A percentile compares a stretch with the other conserved stretches of the same genome.
These are phyloP conservation scores for Drosophila albomicans DNA, from an alignment of 1,140 invertebrate species.

Conservation along the genomic window DNA sequence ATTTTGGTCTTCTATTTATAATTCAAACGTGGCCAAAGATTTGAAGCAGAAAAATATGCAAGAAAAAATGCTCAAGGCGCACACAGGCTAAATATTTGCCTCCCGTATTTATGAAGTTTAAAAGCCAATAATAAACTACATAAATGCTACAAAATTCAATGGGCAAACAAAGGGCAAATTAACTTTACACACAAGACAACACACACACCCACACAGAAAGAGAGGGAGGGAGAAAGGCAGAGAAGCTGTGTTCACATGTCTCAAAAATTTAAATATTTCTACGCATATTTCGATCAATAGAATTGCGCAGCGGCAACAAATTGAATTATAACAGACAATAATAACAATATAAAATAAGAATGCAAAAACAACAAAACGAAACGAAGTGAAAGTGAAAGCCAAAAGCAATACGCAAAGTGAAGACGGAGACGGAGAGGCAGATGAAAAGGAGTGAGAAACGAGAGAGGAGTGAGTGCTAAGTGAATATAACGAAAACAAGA, in stretches of 20 bases:
- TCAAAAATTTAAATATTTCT: slow-evolving; percentile 65
- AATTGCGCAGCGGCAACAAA: slow-evolving; percentile 40
- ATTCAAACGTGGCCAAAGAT: background rate
- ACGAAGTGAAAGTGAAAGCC: slow-evolving; percentile 51
- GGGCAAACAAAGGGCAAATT: slow-evolving; percentile 58
- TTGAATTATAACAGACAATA: slow-evolving; percentile 65
- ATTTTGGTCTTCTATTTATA: slow-evolving; percentile 23
- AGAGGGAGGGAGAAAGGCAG: background rate
- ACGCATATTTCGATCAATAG: slow-evolving; percentile 44
- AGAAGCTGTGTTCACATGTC: slow-evolving; percentile 29
- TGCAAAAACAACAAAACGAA: slow-evolving; percentile 11
- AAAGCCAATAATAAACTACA: slow-evolving; percentile 58
- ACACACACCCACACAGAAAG: slow-evolving; percentile 13
- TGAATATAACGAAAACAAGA: slow-evolving; percentile 39
- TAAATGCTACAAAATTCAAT: slow-evolving; percentile 58
- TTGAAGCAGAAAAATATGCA: background rate
- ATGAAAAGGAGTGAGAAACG: background rate
- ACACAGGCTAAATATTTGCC: slow-evolving; percentile 17
- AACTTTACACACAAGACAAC: slow-evolving; percentile 49
- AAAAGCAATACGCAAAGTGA: slow-evolving; percentile 35
- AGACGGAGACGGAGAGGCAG: background rate
- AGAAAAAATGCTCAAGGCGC: slow-evolving; percentile 9
- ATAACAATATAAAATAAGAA: slow-evolving; percentile 47
- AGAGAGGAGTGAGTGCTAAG: slow-evolving; percentile 13
- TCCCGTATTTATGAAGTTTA: slow-evolving; percentile 31